phyloP scores from a whole-genome alignment of 2,797 vertebrate species.

The Characodon lateralis region DNA sequence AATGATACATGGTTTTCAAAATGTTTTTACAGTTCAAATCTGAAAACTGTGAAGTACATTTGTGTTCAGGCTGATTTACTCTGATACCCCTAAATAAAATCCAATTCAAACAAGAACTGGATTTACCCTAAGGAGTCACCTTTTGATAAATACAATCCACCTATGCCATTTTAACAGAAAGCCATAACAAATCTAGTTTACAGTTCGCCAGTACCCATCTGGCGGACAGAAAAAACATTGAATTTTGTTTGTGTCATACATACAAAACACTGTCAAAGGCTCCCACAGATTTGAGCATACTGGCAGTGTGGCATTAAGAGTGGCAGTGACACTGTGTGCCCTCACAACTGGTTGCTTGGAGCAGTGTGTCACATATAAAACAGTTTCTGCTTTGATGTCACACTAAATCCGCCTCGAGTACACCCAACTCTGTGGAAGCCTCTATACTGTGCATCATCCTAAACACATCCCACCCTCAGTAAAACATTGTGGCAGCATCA shows the following conservation, averaged over 20 bases:
- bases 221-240: background rate
- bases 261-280: background rate
- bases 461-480: background rate
- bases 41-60: background rate
- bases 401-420: too few relatives aligned
- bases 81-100: background rate
- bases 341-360: too few relatives aligned
- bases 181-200: background rate
- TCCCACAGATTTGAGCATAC: too few relatives aligned
- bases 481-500: background rate
- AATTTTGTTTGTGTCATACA: background rate
- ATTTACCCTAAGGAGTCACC: background rate
- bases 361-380: too few relatives aligned
- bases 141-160: background rate
- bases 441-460: background rate
- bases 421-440: too few relatives aligned
- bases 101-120: background rate
- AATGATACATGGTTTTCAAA: too few relatives aligned
- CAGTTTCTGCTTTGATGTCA: too few relatives aligned
- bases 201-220: background rate
- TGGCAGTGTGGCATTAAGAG: too few relatives aligned
- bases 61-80: background rate
- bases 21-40: too few relatives aligned
- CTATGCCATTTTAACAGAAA: background rate
- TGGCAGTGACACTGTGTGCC: too few relatives aligned